Evolutionary conservation across 2,888 invertebrate species (phyloP).

Genomic region (Anarsia innoxiella): DNA sequence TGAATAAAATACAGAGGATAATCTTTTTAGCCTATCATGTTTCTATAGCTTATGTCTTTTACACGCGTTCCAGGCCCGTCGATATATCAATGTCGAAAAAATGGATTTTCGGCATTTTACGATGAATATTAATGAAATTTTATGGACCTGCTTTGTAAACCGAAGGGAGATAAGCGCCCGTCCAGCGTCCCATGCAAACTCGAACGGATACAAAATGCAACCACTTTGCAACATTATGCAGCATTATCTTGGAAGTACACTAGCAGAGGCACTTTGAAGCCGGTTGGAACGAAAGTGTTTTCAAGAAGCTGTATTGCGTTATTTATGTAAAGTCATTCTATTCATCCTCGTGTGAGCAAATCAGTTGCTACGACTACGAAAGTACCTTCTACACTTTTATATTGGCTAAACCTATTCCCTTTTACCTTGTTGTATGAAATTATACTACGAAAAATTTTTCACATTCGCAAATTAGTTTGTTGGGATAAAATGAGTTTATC

Average conservation of each 20-base stretch:
- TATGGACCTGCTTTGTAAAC: constrained; percentile 26
- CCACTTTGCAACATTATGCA: constrained; percentile 8
- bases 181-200: constrained; percentile 12
- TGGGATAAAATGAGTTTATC: no score
- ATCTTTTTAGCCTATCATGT: constrained; percentile 27
- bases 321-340: constrained; percentile 30
- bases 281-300: constrained; percentile 5
- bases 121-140: constrained; percentile 62
- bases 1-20: constrained; percentile 23
- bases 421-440: no score
- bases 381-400: constrained; percentile 26
- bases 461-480: no score
- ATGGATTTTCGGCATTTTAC: constrained; percentile 49
- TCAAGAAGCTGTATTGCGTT: constrained; percentile 17
- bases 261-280: constrained; percentile 5
- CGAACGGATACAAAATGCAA: constrained; percentile 7
- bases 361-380: constrained; percentile 16
- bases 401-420: constrained; percentile 17
- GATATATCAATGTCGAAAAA: constrained; percentile 64
- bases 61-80: constrained; percentile 33
- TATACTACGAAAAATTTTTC: no score
- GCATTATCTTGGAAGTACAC: constrained; percentile 8
- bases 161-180: no score
- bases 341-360: constrained; percentile 21
- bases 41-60: no score